A percentile compares a stretch with the other conserved stretches of the same genome.
phyloP scores from a whole-genome alignment of 1,140 invertebrate species.

The Thaumatotibia leucotreta region DNA sequence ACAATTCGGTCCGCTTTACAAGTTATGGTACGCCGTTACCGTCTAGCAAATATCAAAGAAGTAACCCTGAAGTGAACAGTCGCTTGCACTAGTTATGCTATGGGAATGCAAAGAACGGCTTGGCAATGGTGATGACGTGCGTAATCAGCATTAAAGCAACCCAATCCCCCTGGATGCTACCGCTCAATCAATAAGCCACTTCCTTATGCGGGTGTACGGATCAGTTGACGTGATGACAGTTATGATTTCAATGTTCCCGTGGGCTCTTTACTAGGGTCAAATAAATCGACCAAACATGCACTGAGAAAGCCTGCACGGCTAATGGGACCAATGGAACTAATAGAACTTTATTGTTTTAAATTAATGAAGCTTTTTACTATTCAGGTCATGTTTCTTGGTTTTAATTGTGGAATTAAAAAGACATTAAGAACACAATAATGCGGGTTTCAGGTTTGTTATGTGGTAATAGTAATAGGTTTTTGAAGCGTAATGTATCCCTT shows the following conservation, averaged over 20 bases:
- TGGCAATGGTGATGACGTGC: slow-evolving; percentile 42
- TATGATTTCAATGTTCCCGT: slow-evolving; percentile 63
- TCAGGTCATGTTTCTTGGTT: slow-evolving; percentile 8
- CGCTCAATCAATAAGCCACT: slow-evolving; percentile 63
- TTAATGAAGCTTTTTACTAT: slow-evolving; percentile 10
- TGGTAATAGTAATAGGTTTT: not conserved
- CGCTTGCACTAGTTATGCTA: no score
- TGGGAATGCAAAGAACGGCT: not conserved
- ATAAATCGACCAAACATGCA: slow-evolving; percentile 56
- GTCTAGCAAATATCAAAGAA: no score
- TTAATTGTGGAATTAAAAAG: slow-evolving; percentile 1
- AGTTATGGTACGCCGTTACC: no score
- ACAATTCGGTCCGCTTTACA: no score
- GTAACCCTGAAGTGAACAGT: no score
- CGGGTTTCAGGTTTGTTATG: not conserved
- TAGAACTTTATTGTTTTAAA: slow-evolving; percentile 52
- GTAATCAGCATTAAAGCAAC: slow-evolving; percentile 37
- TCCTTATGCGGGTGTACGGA: slow-evolving; percentile 65
- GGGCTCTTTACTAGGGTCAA: slow-evolving; percentile 57
- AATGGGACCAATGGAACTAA: slow-evolving; percentile 65
- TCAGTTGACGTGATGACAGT: slow-evolving; percentile 65
- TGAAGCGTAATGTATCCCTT: not conserved
- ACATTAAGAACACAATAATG: not conserved
- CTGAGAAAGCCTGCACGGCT: slow-evolving; percentile 29
- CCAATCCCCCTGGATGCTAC: slow-evolving; percentile 41